Conservation (phyloP, 2,113 vertebrate genomes). For the Tichodroma muraria region DNA sequence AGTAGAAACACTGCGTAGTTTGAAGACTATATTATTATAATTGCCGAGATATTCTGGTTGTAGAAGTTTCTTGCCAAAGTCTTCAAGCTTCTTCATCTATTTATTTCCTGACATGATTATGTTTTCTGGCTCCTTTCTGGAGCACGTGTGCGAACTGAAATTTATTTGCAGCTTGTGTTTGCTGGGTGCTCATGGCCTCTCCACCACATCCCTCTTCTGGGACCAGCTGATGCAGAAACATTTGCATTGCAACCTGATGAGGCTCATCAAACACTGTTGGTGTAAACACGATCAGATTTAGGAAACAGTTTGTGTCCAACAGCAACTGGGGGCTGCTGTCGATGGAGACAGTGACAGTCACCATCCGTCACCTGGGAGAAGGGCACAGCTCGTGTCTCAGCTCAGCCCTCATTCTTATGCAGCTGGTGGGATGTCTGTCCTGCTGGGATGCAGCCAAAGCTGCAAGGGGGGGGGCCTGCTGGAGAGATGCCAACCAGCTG, state of each 20-base stretch:
- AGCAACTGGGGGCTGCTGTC: background rate
- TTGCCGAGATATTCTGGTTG: background rate
- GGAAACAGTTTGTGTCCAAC: background rate
- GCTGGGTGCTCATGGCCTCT: background rate
- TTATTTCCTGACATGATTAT: background rate
- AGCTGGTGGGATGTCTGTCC: background rate
- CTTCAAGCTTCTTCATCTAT: background rate
- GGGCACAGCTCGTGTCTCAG: background rate
- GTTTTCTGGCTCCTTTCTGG: background rate
- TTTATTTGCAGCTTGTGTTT: background rate
- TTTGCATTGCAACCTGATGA: background rate
- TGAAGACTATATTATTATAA: background rate
- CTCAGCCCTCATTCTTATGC: background rate
- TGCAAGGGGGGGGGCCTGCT: background rate
- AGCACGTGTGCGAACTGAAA: fast-evolving
- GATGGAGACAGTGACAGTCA: background rate
- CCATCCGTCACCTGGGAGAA: background rate
- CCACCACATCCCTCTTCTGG: background rate
- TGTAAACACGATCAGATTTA: background rate
- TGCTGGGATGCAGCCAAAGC: background rate
- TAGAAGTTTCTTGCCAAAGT: background rate
- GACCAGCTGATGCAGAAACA: background rate
- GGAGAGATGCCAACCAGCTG: background rate
- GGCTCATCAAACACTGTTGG: background rate
- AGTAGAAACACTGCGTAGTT: background rate